Evolutionary conservation across 2,113 vertebrate species (phyloP), one percentile per base, ranked within the genome.

Genomic region (Scomber japonicus): DNA sequence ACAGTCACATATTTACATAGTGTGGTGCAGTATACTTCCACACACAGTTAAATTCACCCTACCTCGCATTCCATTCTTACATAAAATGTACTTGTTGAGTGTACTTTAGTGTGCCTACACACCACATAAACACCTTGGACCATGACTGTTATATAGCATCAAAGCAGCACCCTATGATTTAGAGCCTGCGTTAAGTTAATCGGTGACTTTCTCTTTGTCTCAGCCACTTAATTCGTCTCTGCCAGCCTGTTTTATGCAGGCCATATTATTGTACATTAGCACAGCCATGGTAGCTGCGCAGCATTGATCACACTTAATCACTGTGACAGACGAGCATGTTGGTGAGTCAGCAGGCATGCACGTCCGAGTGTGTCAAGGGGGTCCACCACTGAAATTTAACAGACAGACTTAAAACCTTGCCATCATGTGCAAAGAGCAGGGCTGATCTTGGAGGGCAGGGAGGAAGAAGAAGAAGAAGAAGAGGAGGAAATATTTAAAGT

Each of bases 241-340:
- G 46, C 53, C 64, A 21, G 64, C 68, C 10, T 53, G 55, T 75
- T 78, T 74, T 55, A 30, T 67, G n/a, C 31, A 57, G n/a, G 59
- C 17, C 46, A 8, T 24, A 45, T 79, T 73, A 69, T 71, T 45
- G 30, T 69, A 51, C 75, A 75, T 85, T 65, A 74, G 27, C 30
- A 57, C 61, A 24, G 54, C 68, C 31, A n/a, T 27, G 64, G 78
- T 67, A 60, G 67, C 71, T 9, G 40, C 11, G 53, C 80, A 59
- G 79, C 75, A 57, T 82, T 85, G 69, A 86, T 83, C 59, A 51
- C 61, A 59, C 40, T 80, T 80, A 81, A 83, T 88, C 79, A n/a
- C 69, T 30, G 64, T 75, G 82, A 82, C 87, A 91, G 83, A 82
- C 49, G 11, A 85, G 73, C 62, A 74, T 83, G 76, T 86, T 76